Evolutionary conservation across 2,888 invertebrate genomes (phyloP).

Genomic region (Trimorus sp.): DNA sequence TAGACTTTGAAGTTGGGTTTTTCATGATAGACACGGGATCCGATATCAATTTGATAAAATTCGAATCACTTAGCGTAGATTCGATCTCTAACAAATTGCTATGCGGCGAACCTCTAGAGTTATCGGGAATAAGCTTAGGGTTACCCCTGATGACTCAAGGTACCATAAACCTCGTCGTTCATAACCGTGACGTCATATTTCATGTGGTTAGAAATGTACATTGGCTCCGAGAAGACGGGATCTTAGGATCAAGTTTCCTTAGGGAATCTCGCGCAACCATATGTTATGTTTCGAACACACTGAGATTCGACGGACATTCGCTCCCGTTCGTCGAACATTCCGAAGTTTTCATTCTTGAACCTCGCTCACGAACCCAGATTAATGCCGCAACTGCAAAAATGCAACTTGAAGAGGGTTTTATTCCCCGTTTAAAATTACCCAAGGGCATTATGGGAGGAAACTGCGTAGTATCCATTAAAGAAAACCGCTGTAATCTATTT

Average conservation of each 20-base stretch:
- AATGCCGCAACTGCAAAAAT: background rate
- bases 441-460: background rate
- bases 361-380: background rate
- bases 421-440: background rate
- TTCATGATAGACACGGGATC: background rate
- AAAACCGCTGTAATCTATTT: background rate
- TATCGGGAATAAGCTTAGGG: background rate
- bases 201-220: background rate
- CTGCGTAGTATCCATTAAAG: background rate
- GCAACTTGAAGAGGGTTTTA: background rate
- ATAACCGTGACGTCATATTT: background rate
- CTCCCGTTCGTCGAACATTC: background rate
- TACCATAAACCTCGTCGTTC: background rate
- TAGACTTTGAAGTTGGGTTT: background rate
- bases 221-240: background rate
- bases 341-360: background rate
- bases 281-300: background rate
- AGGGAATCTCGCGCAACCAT: background rate
- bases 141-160: background rate
- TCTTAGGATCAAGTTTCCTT: background rate
- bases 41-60: background rate
- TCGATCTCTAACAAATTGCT: background rate
- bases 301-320: background rate
- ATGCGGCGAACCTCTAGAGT: background rate
- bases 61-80: background rate